These are phyloP conservation scores for Hesperophylax magnus DNA, from an alignment of 1,140 invertebrate genomes.

Conservation along the genomic window DNA sequence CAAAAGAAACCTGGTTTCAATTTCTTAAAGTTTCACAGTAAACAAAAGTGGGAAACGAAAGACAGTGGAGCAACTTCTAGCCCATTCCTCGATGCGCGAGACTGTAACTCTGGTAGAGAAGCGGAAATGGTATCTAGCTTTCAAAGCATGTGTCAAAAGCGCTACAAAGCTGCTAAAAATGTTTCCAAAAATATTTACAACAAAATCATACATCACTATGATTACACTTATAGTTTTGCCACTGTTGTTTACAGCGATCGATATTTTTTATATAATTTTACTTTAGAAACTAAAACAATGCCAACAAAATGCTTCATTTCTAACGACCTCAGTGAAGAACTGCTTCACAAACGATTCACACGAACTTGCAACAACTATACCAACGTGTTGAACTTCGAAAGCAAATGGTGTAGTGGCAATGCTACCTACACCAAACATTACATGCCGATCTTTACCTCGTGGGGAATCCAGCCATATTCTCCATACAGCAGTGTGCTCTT, in stretches of 20 bases:
- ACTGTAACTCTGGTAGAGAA: constrained; percentile 51
- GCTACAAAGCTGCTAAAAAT: constrained; percentile 52
- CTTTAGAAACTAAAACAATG: constrained; percentile 54
- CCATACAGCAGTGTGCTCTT: constrained; percentile 37
- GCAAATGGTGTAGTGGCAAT: constrained; percentile 22
- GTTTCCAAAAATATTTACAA: constrained; percentile 56
- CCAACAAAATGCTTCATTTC: constrained; percentile 52
- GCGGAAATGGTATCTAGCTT: constrained; percentile 44
- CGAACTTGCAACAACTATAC: constrained; percentile 49
- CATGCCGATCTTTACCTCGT: constrained; percentile 55
- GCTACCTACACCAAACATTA: constrained; percentile 46
- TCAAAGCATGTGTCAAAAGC: constrained; percentile 50
- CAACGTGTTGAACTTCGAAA: constrained; percentile 46
- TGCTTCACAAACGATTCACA: constrained; percentile 51
- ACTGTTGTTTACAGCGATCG: constrained; percentile 68
- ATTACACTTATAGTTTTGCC: constrained; percentile 56
- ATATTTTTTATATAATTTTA: constrained; percentile 62
- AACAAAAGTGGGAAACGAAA: constrained; percentile 31
- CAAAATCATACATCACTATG: constrained; percentile 50
- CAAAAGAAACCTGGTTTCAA: constrained; percentile 39
- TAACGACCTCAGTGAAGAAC: constrained; percentile 39
- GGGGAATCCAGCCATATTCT: constrained; percentile 54
- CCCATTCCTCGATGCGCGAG: constrained; percentile 46
- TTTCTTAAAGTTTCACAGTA: constrained; percentile 51
- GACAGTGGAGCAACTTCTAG: constrained; percentile 1